phyloP scores from a whole-genome alignment of 2,113 vertebrate species.

The Malurus melanocephalus region DNA sequence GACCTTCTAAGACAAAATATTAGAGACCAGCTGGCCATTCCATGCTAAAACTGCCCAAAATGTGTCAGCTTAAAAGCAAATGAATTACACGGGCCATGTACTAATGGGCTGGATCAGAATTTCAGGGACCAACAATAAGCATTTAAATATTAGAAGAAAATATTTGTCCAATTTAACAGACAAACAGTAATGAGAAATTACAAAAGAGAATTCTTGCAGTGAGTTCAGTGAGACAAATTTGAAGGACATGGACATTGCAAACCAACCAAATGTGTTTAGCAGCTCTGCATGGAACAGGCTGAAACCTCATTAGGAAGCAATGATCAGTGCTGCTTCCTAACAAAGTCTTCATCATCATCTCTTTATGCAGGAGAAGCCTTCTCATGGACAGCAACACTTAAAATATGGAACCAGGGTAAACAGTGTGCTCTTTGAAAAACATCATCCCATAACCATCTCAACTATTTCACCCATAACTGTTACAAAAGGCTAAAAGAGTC shows the following conservation, averaged over 20 bases:
- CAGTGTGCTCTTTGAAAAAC: background rate
- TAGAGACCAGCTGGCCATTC: background rate
- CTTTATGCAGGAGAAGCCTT: background rate
- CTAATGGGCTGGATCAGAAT: background rate
- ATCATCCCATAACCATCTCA: background rate
- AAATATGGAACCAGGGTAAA: background rate
- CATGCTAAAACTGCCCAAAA: background rate
- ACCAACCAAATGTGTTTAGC: background rate
- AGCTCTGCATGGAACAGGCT: background rate
- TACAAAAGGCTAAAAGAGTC: background rate
- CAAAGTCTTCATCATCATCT: background rate
- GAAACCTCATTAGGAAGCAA: constrained; percentile 14
- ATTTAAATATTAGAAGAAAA: background rate
- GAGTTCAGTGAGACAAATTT: background rate
- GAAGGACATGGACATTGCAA: background rate
- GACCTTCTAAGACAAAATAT: background rate
- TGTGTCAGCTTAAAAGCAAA: background rate
- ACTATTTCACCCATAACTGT: background rate
- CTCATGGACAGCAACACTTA: background rate
- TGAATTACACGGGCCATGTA: background rate
- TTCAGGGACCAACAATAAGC: background rate
- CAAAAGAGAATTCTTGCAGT: background rate
- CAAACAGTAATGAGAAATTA: background rate
- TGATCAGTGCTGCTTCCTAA: background rate
- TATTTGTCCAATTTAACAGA: background rate